Base-by-base conservation (phyloP, 2,113 vertebrate species). In the Willisornis vidua region DNA sequence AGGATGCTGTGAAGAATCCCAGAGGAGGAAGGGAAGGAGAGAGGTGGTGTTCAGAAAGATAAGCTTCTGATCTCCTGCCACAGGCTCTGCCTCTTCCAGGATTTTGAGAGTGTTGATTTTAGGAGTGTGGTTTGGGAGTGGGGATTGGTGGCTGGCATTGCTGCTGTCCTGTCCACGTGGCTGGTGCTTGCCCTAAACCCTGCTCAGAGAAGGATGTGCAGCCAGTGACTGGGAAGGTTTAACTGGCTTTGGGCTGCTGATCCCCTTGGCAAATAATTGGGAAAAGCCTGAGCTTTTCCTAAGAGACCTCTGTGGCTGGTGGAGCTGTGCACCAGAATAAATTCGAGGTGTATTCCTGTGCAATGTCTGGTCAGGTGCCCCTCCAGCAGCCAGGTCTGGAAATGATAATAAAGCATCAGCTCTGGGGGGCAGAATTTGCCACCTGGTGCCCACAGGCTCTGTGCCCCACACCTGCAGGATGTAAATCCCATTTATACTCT, bases 401-500 rank as follows among this genome's bases (percentile, higher is more conserved):
- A 88, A 81, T 74, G 57, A 41, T 35, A 54, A 51, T 37, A 75
- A 55, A 81, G 54, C 68, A 91, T 62, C 48, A 93, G 61, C 49
- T 83, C 16, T 72, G 29, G 14, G 43, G 24, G 61, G 31, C 43
- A 92, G 49, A 61, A 52, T 52, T 83, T 75, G 46, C 45, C 28
- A 22, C 11, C 35, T 5, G 4, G 7, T 55, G 62, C 52, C 45
- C 0, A 0, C 20, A 4, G 5, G 39, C 26, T 63, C 35, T 0
- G 0, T 67, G 39, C 9, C 39, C 33, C 1, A 4, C 39, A 23
- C 33, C 39, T 19, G 4, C 0, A 0, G 58, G 73, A 16, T 2
- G 7, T 41, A 80, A 80, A 65, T 76, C 62, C 70, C 48, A 18
- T 83, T 92, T 85, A 22, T 0, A 1, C 24, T 79, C 31, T 85